A percentile compares a stretch with the other conserved stretches of the same genome.
These are phyloP conservation scores for Achlya flavicornis DNA, from an alignment of 2,888 invertebrate genomes.

Conservation along the genomic window DNA sequence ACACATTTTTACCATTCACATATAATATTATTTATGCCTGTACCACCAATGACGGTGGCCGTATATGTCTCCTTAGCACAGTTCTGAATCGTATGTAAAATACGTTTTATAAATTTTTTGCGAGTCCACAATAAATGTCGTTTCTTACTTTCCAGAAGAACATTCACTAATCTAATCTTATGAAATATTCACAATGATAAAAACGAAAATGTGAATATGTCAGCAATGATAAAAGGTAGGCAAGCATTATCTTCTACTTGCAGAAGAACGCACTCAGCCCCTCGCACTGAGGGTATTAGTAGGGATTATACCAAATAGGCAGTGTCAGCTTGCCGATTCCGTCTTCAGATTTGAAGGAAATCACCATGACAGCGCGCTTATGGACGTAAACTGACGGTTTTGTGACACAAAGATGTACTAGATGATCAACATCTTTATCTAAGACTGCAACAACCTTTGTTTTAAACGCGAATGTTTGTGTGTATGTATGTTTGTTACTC, in stretches of 20 bases:
- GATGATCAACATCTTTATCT: neutral
- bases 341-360: constrained; percentile 36
- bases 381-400: neutral
- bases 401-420: neutral
- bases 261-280: constrained; percentile 32
- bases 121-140: no score
- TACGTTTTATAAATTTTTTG: no score
- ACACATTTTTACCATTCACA: no score
- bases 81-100: no score
- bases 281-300: constrained; percentile 28
- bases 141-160: neutral
- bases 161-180: neutral
- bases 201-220: neutral
- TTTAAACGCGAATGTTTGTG: no score
- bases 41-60: no score
- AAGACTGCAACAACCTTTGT: no score
- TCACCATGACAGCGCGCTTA: constrained; percentile 17
- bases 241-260: constrained; percentile 35
- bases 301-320: constrained; percentile 35
- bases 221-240: constrained; percentile 17
- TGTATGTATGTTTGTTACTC: no score
- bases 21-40: no score
- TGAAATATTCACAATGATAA: neutral
- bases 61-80: no score
- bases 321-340: constrained; percentile 30